Base-by-base conservation (phyloP, 30 jellyfish, hydroid and myxozoan genomes). In the Catostylus mosaicus region DNA sequence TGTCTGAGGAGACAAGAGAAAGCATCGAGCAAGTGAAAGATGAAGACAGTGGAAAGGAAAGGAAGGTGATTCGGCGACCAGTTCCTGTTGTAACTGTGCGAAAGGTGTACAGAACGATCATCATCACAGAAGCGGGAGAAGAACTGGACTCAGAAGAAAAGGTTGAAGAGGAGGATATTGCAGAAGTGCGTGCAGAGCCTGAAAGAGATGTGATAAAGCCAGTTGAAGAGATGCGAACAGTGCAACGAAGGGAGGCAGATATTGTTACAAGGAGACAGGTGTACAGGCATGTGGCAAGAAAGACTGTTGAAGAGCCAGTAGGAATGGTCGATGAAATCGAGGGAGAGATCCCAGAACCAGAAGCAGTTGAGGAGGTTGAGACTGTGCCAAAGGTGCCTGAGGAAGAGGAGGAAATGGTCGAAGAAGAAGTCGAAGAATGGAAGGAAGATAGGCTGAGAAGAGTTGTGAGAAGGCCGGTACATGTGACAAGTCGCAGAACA, bases 101-200 rank as follows among this genome's bases (percentile, higher is more conserved):
- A 30, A 90, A 96, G 63, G 96, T 90, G 56, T 80, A 80, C 87
- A 78, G 94, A 35, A 83, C 93, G 38, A 43, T 78, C 16, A 61
- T 90, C 50, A 20, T 75, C 23, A 70, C 86, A 9, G 35, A 26
- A 27, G 30, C 80, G 10, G 64, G 80, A 68, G 80, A 43, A 4
- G 74, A 61, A 61, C 3, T 24, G 74, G 74, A 27, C 74, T 22
- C 45, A 27, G 74, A 61, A 31, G 74, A 61, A 27, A 26, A 61
- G 43, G 38, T 61, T 11, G 74, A 65, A n/a, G n/a, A n/a, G n/a
- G n/a, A n/a, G n/a, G n/a, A n/a, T n/a, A n/a, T n/a, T n/a, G n/a
- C n/a, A n/a, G n/a, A n/a, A n/a, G n/a, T n/a, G n/a, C n/a, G n/a
- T n/a, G n/a, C n/a, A n/a, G n/a, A n/a, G n/a, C n/a, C n/a, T n/a